phyloP scores from a whole-genome alignment of 2,797 vertebrate genomes.

The Peromyscus melanophrys region DNA sequence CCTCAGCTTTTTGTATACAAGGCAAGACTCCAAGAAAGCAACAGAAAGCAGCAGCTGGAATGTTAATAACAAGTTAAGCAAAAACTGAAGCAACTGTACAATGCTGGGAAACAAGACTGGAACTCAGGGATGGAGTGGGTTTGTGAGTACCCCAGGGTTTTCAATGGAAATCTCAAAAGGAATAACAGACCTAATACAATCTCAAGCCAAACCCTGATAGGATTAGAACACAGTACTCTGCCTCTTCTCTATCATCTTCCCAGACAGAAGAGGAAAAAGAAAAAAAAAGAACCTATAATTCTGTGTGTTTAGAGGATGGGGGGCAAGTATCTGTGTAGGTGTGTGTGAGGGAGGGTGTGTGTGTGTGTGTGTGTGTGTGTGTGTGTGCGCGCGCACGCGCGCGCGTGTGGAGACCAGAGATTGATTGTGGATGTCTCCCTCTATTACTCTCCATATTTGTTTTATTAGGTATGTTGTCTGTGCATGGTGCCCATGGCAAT shows the following conservation, averaged over 20 bases:
- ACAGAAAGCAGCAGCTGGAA: conserved; percentile 66
- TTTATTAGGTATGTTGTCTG: background rate
- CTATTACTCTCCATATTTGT: background rate
- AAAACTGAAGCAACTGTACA: background rate
- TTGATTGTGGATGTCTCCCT: background rate
- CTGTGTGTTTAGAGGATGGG: background rate
- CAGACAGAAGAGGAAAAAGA: background rate
- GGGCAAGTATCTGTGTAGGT: background rate
- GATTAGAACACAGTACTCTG: background rate
- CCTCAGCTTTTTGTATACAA: conserved; percentile 10
- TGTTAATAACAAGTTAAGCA: conserved; percentile 63
- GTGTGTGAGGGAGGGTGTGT: background rate
- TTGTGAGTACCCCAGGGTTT: conserved; percentile 11
- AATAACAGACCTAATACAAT: conserved; percentile 29
- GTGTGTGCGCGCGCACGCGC: background rate
- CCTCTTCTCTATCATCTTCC: background rate
- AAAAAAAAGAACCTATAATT: background rate
- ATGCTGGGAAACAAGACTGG: conserved; percentile 1
- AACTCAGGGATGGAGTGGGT: conserved; percentile 5
- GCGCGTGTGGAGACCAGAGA: background rate
- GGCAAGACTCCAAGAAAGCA: conserved; percentile 66
- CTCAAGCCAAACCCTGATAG: conserved; percentile 38
- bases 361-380: background rate
- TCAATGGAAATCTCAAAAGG: conserved; percentile 37
- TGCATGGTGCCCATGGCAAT: background rate